Percentiles rank a stretch among this genome's conserved stretches.
Conservation (phyloP, 2,797 vertebrate genomes). For the Bradypus variegatus region DNA sequence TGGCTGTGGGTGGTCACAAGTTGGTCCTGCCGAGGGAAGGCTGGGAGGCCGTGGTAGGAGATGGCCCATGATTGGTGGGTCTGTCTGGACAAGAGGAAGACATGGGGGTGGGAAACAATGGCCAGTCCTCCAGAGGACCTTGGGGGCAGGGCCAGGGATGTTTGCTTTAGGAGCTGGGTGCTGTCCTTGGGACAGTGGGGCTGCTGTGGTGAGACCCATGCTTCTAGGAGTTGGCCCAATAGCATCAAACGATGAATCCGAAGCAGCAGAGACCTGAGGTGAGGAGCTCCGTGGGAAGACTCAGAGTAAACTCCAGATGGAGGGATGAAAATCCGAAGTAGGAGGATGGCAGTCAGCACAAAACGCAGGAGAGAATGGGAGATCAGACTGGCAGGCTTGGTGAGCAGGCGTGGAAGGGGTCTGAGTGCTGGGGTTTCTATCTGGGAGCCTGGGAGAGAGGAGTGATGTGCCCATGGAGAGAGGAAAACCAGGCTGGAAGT, state of each 20-base stretch:
- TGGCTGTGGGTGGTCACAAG: no score
- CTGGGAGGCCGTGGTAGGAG: no score
- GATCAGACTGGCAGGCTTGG: not conserved
- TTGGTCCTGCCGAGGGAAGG: no score
- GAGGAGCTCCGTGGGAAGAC: not conserved
- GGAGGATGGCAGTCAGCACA: not conserved
- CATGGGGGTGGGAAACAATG: not conserved
- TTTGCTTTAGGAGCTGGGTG: not conserved
- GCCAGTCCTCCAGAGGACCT: no score
- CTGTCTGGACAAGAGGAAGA: not conserved
- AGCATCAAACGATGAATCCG: no score
- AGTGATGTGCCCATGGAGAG: fast-evolving
- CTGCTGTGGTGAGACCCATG: not conserved
- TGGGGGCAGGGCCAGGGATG: not conserved
- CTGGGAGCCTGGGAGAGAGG: not conserved
- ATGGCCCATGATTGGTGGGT: not conserved
- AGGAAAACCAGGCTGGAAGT: not conserved
- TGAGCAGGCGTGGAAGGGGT: not conserved
- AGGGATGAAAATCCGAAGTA: not conserved
- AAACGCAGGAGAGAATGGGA: not conserved
- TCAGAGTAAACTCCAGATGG: not conserved
- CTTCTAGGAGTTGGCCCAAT: no score
- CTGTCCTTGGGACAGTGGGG: not conserved
- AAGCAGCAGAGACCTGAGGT: not conserved
- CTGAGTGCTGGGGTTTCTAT: not conserved